Conservation (phyloP, 2,113 vertebrate species). For the Carassius gibelio region DNA sequence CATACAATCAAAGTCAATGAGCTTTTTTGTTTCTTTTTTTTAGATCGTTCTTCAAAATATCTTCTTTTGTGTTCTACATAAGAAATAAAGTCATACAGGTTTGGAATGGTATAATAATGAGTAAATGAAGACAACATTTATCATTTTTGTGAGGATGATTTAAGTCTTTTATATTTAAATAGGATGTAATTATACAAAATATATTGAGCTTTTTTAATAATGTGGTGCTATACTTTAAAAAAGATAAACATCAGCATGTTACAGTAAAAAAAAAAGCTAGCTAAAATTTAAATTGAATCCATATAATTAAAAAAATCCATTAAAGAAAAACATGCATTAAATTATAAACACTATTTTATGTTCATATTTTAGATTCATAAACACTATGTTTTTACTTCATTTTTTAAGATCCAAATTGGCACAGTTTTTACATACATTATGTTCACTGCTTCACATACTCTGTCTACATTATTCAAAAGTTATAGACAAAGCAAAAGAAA, state of each 20-base stretch:
- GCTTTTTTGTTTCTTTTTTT: background rate
- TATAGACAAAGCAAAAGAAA: background rate
- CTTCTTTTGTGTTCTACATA: background rate
- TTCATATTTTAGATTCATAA: no score
- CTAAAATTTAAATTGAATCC: background rate
- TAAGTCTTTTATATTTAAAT: background rate
- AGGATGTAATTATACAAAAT: background rate
- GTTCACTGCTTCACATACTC: background rate
- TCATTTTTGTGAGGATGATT: background rate
- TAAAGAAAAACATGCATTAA: background rate
- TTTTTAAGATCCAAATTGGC: slow-evolving; percentile 8
- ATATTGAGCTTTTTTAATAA: background rate
- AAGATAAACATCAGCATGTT: background rate
- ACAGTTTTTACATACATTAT: background rate
- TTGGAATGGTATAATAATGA: background rate
- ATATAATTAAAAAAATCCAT: background rate
- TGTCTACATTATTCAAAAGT: background rate
- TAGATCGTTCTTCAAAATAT: background rate
- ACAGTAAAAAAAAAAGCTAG: background rate
- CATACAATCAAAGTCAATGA: background rate
- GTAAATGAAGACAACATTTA: background rate
- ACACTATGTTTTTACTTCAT: background rate
- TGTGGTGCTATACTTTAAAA: background rate
- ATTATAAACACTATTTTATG: background rate
- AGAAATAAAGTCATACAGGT: background rate